phyloP scores from a whole-genome alignment of 35 echinoderm and acorn worm species.

The Holothuria glaberrima region DNA sequence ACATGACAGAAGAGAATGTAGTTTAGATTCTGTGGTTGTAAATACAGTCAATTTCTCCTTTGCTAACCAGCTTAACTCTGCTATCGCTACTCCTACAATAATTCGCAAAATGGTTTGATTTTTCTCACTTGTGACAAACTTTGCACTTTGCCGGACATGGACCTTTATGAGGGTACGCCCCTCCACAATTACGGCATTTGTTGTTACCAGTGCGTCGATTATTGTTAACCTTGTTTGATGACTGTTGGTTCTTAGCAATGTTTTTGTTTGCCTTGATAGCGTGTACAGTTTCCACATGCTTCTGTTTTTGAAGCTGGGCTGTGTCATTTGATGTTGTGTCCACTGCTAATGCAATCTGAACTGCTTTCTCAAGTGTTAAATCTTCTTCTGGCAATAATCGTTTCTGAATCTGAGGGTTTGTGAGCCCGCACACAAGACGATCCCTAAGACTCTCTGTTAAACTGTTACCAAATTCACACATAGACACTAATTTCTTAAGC shows the following conservation, averaged over 20 bases:
- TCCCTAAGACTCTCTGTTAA: slow-evolving; percentile 11
- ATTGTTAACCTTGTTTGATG: not conserved
- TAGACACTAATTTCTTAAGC: not conserved
- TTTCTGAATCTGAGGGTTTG: slow-evolving; percentile 42
- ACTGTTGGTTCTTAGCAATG: not conserved
- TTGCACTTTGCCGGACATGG: slow-evolving; percentile 20
- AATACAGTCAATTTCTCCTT: slow-evolving; percentile 43
- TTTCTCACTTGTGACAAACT: too few relatives aligned
- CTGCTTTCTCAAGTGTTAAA: slow-evolving; percentile 4
- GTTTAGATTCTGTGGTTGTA: slow-evolving; percentile 15
- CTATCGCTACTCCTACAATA: slow-evolving; percentile 39
- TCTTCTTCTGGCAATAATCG: slow-evolving; percentile 19
- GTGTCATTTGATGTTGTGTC: slow-evolving; percentile 15
- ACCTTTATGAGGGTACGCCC: slow-evolving; percentile 30
- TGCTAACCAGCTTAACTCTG: slow-evolving; percentile 7
- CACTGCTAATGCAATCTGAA: slow-evolving; percentile 21
- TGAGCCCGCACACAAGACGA: slow-evolving; percentile 32
- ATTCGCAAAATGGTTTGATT: slow-evolving; percentile 60
- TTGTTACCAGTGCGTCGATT: not conserved
- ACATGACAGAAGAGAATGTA: slow-evolving; percentile 40
- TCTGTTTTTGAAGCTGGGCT: slow-evolving; percentile 23
- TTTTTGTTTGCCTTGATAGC: slow-evolving; percentile 19
- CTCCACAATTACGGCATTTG: slow-evolving; percentile 40
- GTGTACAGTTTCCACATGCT: not conserved
- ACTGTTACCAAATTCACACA: slow-evolving; percentile 5